Evolutionary conservation across 2,113 vertebrate genomes (phyloP), one percentile per base, ranked within the genome.

Genomic region (Podarcis muralis): DNA sequence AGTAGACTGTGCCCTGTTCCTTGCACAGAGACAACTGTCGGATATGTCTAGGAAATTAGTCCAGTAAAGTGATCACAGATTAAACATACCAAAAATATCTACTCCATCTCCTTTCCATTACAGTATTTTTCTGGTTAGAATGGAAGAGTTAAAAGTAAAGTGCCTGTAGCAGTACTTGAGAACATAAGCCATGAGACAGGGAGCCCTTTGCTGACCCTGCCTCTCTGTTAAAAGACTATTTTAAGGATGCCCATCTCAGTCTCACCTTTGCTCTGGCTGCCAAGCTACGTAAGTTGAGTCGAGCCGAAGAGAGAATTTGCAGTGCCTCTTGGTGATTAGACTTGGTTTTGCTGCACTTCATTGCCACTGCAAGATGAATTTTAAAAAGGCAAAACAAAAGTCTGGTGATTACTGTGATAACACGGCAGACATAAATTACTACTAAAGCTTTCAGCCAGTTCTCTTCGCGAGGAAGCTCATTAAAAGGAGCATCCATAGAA

Each of bases 221-320:
- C 23, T 87, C 12, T 79, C 20, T 35, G n/a, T 69, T 68, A 32
- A 15, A 30, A 68, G 6, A 35, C 13, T 40, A n/a, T 35, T 84
- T 88, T 86, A 86, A 88, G 68, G 74, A 89, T 72, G 89, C 83
- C 35, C 80, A n/a, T 20, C 35, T 77, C 59, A 83, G 13, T 65
- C 95, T 95, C 92, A 99, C 99, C 98, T 98, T 99, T 78, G 98
- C 98, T 97, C 98, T 99, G 83, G 97, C 96, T 76, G 93, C 94
- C 92, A 99, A 95, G 82, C 98, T 98, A 82, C 95, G 97, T 88
- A 99, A 96, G 80, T 97, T 98, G 92, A 99, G 99, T 11, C 99
- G 98, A 91, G 98, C 95, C 35, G 98, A 98, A 81, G 98, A 98
- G 81, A 99, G 96, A 88, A 98, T 94, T 95, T 98, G 98, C 8